Evolutionary conservation across 2,888 invertebrate genomes (phyloP).

Genomic region (Andrena minutula): DNA sequence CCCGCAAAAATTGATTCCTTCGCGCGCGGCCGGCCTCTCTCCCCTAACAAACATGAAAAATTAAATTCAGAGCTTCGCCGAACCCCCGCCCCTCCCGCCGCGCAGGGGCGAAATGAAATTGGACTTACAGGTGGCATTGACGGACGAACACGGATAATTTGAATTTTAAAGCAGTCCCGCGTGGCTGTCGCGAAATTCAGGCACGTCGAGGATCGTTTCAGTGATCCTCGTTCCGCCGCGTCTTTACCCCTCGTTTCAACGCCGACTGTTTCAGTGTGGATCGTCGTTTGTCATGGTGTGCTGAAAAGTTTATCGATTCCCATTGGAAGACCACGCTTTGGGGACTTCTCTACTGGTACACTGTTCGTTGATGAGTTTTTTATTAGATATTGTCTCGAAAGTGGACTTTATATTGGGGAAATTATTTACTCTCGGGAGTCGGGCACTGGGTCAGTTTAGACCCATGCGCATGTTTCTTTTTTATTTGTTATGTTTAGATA

Average conservation of each 20-base stretch:
- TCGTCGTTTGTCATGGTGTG: no score
- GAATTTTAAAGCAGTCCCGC: slow-evolving; percentile 62
- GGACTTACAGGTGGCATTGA: slow-evolving; percentile 67
- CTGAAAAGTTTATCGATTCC: background rate
- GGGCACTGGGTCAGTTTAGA: no score
- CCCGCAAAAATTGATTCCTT: slow-evolving; percentile 53
- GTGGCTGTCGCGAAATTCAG: slow-evolving; percentile 50
- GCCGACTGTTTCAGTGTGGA: background rate
- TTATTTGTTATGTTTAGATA: no score
- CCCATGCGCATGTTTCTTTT: no score
- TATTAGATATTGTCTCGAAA: background rate
- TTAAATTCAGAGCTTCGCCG: slow-evolving; percentile 43
- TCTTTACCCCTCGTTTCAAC: background rate
- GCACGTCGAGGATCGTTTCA: slow-evolving; percentile 9
- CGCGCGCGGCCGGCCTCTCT: slow-evolving; percentile 12
- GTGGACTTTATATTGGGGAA: background rate
- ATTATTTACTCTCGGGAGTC: background rate
- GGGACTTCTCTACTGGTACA: background rate
- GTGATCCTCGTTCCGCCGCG: slow-evolving; percentile 29
- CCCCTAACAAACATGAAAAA: slow-evolving; percentile 45
- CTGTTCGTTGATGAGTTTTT: background rate
- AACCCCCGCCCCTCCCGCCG: background rate
- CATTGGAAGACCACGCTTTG: background rate
- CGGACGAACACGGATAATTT: slow-evolving; percentile 60
- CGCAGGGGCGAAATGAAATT: slow-evolving; percentile 58